These are phyloP conservation scores for Geotrypetes seraphini DNA, from an alignment of 2,797 vertebrate species.

Conservation along the genomic window DNA sequence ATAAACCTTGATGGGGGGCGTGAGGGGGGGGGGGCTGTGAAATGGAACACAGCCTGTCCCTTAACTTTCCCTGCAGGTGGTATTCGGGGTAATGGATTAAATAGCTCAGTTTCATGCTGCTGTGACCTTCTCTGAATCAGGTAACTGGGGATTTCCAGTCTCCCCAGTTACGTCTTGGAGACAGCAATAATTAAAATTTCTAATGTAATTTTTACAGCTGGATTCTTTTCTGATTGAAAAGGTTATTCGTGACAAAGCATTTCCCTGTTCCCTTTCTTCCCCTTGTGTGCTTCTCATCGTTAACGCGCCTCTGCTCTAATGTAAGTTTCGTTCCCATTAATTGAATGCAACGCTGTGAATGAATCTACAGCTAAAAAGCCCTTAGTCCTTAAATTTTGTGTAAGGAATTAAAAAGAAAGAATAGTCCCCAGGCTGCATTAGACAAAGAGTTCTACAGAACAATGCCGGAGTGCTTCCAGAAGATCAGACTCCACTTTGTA, in stretches of 20 bases:
- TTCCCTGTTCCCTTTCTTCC: neutral
- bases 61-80: too few relatives aligned
- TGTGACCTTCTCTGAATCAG: conserved; percentile 4
- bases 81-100: neutral
- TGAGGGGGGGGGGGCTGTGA: too few relatives aligned
- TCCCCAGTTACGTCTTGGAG: neutral
- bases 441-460: too few relatives aligned
- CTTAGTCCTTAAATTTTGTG: neutral
- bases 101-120: neutral
- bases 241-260: conserved; percentile 8
- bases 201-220: conserved; percentile 21
- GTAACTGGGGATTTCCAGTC: conserved; percentile 6
- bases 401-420: neutral
- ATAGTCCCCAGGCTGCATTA: neutral
- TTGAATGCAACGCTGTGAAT: neutral
- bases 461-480: too few relatives aligned
- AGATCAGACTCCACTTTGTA: too few relatives aligned
- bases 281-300: neutral
- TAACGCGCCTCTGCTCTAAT: neutral
- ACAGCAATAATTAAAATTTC: conserved; percentile 13
- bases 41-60: neutral
- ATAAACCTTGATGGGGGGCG: too few relatives aligned
- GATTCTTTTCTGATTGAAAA: conserved; percentile 20
- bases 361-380: neutral
- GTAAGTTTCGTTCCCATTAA: neutral